Evolutionary conservation across 2,113 vertebrate species (phyloP).

Genomic region (Stegastes partitus): DNA sequence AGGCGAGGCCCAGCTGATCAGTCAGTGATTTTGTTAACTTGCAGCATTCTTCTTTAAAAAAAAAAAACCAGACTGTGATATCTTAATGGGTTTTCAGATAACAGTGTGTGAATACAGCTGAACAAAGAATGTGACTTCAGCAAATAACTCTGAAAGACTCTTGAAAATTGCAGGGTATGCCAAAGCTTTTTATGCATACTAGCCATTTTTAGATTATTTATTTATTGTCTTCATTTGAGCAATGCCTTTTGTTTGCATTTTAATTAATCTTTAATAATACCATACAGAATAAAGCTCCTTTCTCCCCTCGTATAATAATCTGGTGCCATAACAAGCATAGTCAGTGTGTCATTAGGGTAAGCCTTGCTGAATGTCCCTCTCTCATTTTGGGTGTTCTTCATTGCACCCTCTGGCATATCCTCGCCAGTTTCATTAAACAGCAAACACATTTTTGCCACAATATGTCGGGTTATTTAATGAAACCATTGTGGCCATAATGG

Average conservation of each 20-base stretch:
- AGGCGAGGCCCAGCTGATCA: slow-evolving; percentile 16
- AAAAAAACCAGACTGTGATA: neutral
- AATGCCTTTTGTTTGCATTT: slow-evolving; percentile 57
- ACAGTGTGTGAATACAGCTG: slow-evolving; percentile 9
- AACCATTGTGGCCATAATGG: slow-evolving; percentile 70
- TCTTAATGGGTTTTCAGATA: slow-evolving; percentile 6
- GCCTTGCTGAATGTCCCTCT: slow-evolving; percentile 56
- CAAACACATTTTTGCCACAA: slow-evolving; percentile 73
- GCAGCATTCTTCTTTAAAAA: neutral
- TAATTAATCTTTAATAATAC: slow-evolving; percentile 71
- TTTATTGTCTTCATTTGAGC: slow-evolving; percentile 51
- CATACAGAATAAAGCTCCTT: slow-evolving; percentile 52
- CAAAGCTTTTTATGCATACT: slow-evolving; percentile 7
- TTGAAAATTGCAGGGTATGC: slow-evolving; percentile 5
- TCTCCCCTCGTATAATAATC: slow-evolving; percentile 53
- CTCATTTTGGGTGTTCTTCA: slow-evolving; percentile 64
- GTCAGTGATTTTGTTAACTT: neutral
- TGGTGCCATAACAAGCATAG: slow-evolving; percentile 48
- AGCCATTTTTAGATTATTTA: slow-evolving; percentile 35
- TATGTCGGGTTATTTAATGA: slow-evolving; percentile 77
- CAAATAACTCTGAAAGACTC: slow-evolving; percentile 17
- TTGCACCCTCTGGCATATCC: slow-evolving; percentile 60
- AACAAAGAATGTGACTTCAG: slow-evolving; percentile 9
- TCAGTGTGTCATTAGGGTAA: slow-evolving; percentile 65
- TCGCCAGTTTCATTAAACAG: slow-evolving; percentile 68